These are phyloP conservation scores for Passer domesticus DNA, from an alignment of 2,113 vertebrate species.

Conservation along the genomic window DNA sequence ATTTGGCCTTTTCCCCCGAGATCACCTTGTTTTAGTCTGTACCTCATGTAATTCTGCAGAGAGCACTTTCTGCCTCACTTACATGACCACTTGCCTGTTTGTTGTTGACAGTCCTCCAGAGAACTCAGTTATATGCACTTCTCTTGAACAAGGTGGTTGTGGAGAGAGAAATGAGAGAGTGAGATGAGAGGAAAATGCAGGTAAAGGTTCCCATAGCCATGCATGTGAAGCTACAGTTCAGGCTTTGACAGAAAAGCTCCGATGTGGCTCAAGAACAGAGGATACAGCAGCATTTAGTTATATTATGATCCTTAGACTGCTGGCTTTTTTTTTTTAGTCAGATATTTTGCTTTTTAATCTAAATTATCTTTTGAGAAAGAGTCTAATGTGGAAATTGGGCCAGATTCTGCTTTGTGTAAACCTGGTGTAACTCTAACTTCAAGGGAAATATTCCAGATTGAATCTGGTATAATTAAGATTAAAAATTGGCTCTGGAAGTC, in stretches of 20 bases:
- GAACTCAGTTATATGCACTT: neutral
- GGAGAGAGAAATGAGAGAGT: neutral
- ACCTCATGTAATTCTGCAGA: neutral
- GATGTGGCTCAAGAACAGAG: neutral
- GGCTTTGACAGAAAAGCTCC: neutral
- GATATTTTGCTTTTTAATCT: neutral
- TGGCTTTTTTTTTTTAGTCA: neutral
- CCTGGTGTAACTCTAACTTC: slow-evolving; percentile 17
- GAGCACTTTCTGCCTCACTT: neutral
- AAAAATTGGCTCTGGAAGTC: slow-evolving; percentile 47
- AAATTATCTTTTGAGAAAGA: neutral
- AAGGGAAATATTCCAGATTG: slow-evolving; percentile 46
- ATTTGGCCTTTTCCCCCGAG: neutral
- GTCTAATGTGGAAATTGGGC: neutral
- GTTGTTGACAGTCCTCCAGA: neutral
- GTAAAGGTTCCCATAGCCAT: neutral
- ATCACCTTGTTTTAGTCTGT: neutral
- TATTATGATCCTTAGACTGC: neutral
- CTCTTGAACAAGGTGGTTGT: neutral
- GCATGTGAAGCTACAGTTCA: neutral
- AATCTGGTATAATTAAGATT: slow-evolving; percentile 56
- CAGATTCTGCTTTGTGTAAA: slow-evolving; percentile 27
- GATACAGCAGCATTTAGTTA: neutral
- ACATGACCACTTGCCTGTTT: neutral
- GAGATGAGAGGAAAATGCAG: neutral